Base-by-base conservation (phyloP, 2,888 invertebrate genomes). In the Lissonota sp. region DNA sequence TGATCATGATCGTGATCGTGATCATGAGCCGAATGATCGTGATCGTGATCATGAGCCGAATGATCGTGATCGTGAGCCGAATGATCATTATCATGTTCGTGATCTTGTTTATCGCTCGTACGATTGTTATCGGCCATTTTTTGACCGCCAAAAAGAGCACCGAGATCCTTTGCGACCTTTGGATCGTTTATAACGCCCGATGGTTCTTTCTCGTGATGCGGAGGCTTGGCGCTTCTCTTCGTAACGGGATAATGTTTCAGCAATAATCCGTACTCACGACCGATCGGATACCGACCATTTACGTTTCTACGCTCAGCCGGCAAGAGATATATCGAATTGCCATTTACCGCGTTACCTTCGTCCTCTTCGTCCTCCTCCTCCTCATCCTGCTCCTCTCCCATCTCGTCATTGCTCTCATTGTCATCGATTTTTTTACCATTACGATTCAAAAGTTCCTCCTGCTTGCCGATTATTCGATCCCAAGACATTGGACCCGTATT, bases 81-180 rank as follows among this genome's bases (percentile, higher is more conserved):
- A n/a, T 51, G 84, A 76, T 85, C 69, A 67, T 85, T 73, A 14
- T 83, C 83, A 37, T 83, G 84, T 64, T 87, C 89, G 4, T 83
- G 82, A 6, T 82, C 80, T 10, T 57, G 57, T 10, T 87, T 88
- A 4, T 83, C 72, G 63, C 57, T 49, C n/a, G 79, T 72, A 26
- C 73, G 95, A 97, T 88, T 97, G 96, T 97, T 97, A 96, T 91
- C 97, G 96, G 1, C 96, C 66, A 96, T 96, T 10, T 46, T 57
- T 89, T 95, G 95, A 83, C 95, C 96, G 57, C 95, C 95, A 88
- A 96, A 96, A 89, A 95, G 95, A 84, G 94, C 94, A 6, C 91
- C 91, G 46, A 92, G 70, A 72, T 92, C 92, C 78, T 91, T 88
- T 1, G 90, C 91, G 6, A 92, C 91, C 91, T 92, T 84, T 1